These are phyloP conservation scores for Euleptes europaea DNA, from an alignment of 2,113 vertebrate species.

Conservation along the genomic window DNA sequence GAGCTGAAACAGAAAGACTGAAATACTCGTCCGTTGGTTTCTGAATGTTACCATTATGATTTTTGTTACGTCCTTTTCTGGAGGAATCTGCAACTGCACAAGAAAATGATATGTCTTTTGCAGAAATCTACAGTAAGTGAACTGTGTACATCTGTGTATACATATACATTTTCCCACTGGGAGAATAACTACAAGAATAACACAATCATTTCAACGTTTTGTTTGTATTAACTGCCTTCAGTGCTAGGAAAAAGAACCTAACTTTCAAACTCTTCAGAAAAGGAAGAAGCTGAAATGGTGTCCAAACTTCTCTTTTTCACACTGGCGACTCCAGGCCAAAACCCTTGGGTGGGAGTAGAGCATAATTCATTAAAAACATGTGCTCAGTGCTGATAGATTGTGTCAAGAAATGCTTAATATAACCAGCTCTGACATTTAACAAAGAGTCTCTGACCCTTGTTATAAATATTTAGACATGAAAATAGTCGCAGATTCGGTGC, in stretches of 20 bases:
- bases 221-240: not conserved
- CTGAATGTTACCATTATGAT: not conserved
- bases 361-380: slow-evolving; percentile 15
- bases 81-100: not conserved
- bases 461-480: slow-evolving; percentile 19
- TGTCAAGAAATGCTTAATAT: slow-evolving; percentile 7
- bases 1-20: too few relatives aligned
- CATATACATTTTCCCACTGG: not conserved
- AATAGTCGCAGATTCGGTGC: not conserved
- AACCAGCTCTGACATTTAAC: slow-evolving; percentile 15
- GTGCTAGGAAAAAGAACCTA: not conserved
- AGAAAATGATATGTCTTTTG: not conserved
- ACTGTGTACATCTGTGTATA: not conserved
- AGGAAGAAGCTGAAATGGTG: not conserved
- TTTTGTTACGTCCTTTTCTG: not conserved
- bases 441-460: not conserved
- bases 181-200: not conserved
- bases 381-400: slow-evolving; percentile 38
- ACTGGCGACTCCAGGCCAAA: slow-evolving; percentile 4
- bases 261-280: not conserved
- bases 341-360: not conserved
- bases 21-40: not conserved
- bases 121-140: not conserved
- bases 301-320: not conserved
- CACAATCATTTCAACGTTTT: not conserved